These are phyloP conservation scores for Gopherus flavomarginatus DNA, from an alignment of 2,113 vertebrate genomes.

Conservation along the genomic window DNA sequence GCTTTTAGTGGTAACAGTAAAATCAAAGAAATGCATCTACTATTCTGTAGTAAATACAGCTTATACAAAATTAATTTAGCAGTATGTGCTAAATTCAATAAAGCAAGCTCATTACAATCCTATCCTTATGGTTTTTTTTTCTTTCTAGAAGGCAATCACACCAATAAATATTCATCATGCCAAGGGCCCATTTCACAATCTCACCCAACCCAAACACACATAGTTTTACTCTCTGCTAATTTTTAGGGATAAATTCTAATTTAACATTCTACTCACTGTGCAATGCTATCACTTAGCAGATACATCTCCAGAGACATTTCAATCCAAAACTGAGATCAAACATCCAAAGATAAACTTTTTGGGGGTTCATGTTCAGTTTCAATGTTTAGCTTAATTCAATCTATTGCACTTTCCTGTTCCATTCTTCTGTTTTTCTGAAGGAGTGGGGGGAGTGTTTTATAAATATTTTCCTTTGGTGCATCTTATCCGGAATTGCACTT, in stretches of 20 bases:
- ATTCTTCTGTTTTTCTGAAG: neutral
- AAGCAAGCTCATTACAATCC: neutral
- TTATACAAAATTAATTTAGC: neutral
- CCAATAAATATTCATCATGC: neutral
- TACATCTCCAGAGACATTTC: neutral
- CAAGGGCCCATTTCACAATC: neutral
- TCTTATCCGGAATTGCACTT: neutral
- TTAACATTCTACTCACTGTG: neutral
- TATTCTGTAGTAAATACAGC: neutral
- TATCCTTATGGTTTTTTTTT: neutral
- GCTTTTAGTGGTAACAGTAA: neutral
- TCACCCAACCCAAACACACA: neutral
- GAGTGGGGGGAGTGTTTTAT: neutral
- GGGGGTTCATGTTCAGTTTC: neutral
- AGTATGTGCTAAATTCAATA: neutral
- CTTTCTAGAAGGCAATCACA: neutral
- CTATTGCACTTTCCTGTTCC: neutral
- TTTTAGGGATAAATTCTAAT: neutral
- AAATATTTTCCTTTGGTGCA: neutral
- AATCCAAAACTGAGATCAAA: neutral
- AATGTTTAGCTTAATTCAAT: neutral
- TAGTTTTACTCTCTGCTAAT: neutral
- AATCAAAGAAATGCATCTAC: neutral
- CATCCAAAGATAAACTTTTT: neutral
- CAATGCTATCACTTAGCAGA: neutral